Base-by-base conservation (phyloP, 2,113 vertebrate genomes). In the Arizona elegans region DNA sequence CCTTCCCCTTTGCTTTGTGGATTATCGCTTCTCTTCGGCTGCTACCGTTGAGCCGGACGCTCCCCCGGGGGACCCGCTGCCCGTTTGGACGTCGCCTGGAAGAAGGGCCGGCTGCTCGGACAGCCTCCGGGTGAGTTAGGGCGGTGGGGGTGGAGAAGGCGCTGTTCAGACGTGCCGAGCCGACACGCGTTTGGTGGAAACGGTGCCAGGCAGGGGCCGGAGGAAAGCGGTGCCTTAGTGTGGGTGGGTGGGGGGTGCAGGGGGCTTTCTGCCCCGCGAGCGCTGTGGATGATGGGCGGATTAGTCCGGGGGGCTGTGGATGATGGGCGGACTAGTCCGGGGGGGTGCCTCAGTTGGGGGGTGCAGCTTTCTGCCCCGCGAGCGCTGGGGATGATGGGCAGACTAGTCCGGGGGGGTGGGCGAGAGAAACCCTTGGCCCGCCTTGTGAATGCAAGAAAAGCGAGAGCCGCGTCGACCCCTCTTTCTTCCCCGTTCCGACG, bases 311-410 rank as follows among this genome's bases (percentile, higher is more conserved):
- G 3, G 43, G 43, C 3, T 43, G 43, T 43, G 43, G 43, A 43
- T 43, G 43, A 43, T 43, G 43, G 43, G 43, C 43, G 43, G 43
- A 47, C 43, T 47, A 47, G 43, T 43, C 43, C 43, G 43, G 43
- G 43, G 56, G 43, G 15, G 2, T 33, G 70, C 70, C 70, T 75
- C 38, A 13, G 58, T 26, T 3, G 10, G 3, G 3, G 26, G 13
- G 0, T 12, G 52, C 52, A 9, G 55, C 17, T 56, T 56, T 56
- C 55, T 19, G 55, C 55, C 90, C 86, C 4, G 15, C 81, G 11
- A 13, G 23, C 92, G 86, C 55, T 90, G 91, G 93, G 59, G 94
- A 94, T 88, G 96, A 91, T 93, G 94, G 95, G 33, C 9, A 4
- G 10, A 43, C 43, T 3, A 43, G 43, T 43, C 43, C 43, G 0